Base-by-base conservation (phyloP, 2,888 invertebrate species). In the Mechanitis messenoides region DNA sequence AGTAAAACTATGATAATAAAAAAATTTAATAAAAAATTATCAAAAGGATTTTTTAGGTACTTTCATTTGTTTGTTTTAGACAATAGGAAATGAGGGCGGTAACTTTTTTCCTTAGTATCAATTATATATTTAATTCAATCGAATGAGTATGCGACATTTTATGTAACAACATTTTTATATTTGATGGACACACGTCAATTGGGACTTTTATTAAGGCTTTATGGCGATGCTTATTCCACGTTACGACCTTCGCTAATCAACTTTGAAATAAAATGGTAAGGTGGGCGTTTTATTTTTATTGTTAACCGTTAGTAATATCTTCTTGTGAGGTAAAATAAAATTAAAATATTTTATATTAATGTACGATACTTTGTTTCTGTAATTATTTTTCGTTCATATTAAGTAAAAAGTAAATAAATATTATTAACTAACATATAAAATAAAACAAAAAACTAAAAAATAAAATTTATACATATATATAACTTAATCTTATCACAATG, bases 241-340 rank as follows among this genome's bases (percentile, higher is more conserved):
- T 38, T 54, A 35, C 54, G 35, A 54, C 53, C 45, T 45, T 46
- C 38, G 45, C 61, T 61, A 61, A 61, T 61, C 61, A 61, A 61
- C 57, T 61, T 61, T 57, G 53, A 53, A 60, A 60, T 60, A 60
- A 60, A 61, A 61, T 33, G 33, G 33, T 57, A 60, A 45, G n/a
- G 56, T 61, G 61, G 56, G 57, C 53, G 61, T 61, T 57, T 61
- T 61, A 61, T 57, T 45, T 53, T 7, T 33, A 33, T 54, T 45
- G 53, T 56, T 54, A 54, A 57, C 57, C 35, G 53, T 42, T 35
- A 57, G 38, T 61, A 56, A 61, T 61, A 57, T 31, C 50, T 50
- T 28, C 50, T 50, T 50, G 50, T 31, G 50, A 50, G 50, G 50
- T 47, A 7, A 31, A 50, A 31, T 50, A 31, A 50, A 28, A 50